Evolutionary conservation across 2,113 vertebrate species (phyloP).

Genomic region (Centropristis striata): DNA sequence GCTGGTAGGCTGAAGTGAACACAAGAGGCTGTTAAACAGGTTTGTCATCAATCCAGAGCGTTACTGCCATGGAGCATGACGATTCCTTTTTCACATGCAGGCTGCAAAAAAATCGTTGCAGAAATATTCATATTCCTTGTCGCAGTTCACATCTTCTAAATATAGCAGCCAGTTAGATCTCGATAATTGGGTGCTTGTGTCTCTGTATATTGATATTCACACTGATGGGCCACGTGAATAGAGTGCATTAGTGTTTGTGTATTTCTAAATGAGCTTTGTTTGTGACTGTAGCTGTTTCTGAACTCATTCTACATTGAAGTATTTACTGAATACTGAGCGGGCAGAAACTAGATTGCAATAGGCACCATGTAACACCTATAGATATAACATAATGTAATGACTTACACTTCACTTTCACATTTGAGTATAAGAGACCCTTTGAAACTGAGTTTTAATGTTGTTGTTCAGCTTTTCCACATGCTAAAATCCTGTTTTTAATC

Average conservation of each 20-base stretch:
- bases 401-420: not conserved
- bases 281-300: constrained; percentile 3
- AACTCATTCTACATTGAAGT: not conserved
- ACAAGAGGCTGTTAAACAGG: constrained; percentile 30
- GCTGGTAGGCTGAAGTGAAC: constrained; percentile 35
- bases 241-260: not conserved
- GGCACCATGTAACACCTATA: not conserved
- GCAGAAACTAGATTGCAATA: not conserved
- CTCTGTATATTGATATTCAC: constrained; percentile 29
- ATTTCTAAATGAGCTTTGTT: not conserved
- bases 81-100: not conserved
- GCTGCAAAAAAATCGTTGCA: not conserved
- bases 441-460: not conserved
- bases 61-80: constrained; percentile 11
- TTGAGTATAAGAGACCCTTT: not conserved
- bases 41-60: constrained; percentile 34
- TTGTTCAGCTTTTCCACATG: not conserved
- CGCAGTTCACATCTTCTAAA: constrained; percentile 30
- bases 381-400: not conserved
- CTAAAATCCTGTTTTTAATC: not conserved
- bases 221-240: not conserved
- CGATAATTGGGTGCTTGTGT: constrained; percentile 25
- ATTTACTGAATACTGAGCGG: not conserved
- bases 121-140: constrained; percentile 33
- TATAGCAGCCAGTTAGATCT: constrained; percentile 33